Evolutionary conservation across 2,888 invertebrate species (phyloP).

Genomic region (Andrena bucephala): DNA sequence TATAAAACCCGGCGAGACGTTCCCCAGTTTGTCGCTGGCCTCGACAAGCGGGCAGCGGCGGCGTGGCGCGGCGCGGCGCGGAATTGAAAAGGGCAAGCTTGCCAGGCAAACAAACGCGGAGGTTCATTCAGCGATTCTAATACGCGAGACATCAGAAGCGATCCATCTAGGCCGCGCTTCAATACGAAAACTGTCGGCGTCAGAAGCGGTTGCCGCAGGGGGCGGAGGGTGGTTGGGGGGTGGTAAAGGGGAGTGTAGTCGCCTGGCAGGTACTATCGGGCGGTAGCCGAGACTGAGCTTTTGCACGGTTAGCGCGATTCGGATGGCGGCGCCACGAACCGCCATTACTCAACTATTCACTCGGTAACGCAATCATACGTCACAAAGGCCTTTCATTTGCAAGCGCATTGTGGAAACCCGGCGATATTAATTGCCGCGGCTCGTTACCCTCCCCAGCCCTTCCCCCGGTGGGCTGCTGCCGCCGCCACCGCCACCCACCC

Average conservation of each 20-base stretch:
- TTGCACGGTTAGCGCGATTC: slow-evolving; percentile 77
- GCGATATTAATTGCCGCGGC: slow-evolving; percentile 85
- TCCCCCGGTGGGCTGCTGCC: slow-evolving; percentile 30
- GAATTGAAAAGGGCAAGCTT: not conserved
- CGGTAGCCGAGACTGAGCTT: slow-evolving; percentile 72
- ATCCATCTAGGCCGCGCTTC: slow-evolving; percentile 43
- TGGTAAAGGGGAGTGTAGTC: slow-evolving; percentile 33
- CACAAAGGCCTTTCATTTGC: slow-evolving; percentile 85
- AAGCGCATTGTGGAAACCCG: slow-evolving; percentile 85
- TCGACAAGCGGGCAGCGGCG: not conserved
- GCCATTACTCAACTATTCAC: slow-evolving; percentile 85
- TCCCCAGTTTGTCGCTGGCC: not conserved
- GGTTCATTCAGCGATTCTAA: slow-evolving; percentile 26
- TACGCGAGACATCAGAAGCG: slow-evolving; percentile 32
- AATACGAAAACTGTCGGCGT: slow-evolving; percentile 60
- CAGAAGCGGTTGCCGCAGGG: slow-evolving; percentile 33
- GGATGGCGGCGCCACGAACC: slow-evolving; percentile 79
- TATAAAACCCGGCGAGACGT: not conserved
- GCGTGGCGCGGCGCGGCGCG: not conserved
- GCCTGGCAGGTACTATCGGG: slow-evolving; percentile 71
- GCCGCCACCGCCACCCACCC: slow-evolving; percentile 2
- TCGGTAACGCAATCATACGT: slow-evolving; percentile 85
- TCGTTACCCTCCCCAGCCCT: slow-evolving; percentile 82
- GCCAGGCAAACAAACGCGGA: not conserved
- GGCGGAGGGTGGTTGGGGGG: not conserved